Percentiles rank a stretch among this genome's conserved stretches.
Evolutionary conservation across 2,797 vertebrate genomes (phyloP).

Genomic region (Atherinosoma microstoma): DNA sequence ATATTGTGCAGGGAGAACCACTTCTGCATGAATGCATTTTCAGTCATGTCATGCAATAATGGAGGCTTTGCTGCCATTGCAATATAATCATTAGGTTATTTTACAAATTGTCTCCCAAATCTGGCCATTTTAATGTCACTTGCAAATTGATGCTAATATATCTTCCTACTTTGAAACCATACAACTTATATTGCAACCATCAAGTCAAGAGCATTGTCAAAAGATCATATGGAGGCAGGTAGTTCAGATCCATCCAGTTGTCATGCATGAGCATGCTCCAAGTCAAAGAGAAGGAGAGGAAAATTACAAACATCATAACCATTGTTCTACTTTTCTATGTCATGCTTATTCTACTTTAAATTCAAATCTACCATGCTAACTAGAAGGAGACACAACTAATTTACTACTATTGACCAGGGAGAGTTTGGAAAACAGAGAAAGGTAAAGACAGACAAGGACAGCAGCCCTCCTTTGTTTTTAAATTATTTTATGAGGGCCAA

Average conservation of each 20-base stretch:
- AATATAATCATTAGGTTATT: constrained; percentile 78
- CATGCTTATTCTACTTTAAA: constrained; percentile 76
- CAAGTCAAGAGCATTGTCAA: constrained; percentile 75
- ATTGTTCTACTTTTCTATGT: constrained; percentile 61
- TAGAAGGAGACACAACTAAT: constrained; percentile 69
- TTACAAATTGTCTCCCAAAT: constrained; percentile 73
- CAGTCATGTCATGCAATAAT: constrained; percentile 79
- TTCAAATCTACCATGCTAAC: constrained; percentile 84
- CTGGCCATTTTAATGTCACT: constrained; percentile 63
- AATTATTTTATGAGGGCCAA: constrained; percentile 29
- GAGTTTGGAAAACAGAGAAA: constrained; percentile 72
- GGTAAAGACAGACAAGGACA: constrained; percentile 71
- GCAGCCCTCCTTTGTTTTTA: constrained; percentile 69
- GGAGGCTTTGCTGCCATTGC: constrained; percentile 81
- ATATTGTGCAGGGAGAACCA: constrained; percentile 69
- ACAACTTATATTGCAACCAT: constrained; percentile 83
- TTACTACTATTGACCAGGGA: constrained; percentile 67
- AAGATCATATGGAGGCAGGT: constrained; percentile 70
- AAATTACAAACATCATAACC: constrained; percentile 78
- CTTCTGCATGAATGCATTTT: constrained; percentile 77
- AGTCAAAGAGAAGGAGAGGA: constrained; percentile 84
- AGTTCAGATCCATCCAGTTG: constrained; percentile 78
- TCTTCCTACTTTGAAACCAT: constrained; percentile 77
- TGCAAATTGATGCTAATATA: constrained; percentile 59
- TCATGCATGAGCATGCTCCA: constrained; percentile 88